Conservation (phyloP, 2,797 vertebrate species). For the Oreochromis mossambicus region DNA sequence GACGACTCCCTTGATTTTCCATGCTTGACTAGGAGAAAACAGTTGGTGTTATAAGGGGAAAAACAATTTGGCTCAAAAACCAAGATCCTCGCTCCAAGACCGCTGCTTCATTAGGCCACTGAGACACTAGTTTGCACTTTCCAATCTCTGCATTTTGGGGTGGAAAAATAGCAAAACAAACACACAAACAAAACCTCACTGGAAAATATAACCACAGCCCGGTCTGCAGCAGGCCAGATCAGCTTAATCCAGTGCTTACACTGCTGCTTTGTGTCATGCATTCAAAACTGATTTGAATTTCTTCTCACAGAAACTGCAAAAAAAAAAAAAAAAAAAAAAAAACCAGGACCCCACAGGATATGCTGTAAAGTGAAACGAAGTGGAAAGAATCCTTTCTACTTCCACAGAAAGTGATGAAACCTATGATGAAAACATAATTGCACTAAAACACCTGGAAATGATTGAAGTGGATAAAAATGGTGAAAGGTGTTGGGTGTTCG, state of each 20-base stretch:
- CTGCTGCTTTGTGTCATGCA: conserved; percentile 31
- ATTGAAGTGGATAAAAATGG: conserved; percentile 25
- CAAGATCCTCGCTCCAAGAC: conserved; percentile 30
- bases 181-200: conserved; percentile 52
- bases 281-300: conserved; percentile 38
- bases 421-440: conserved; percentile 33
- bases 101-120: conserved; percentile 31
- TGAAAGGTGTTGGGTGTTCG: neutral
- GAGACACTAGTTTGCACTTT: conserved; percentile 24
- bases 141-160: conserved; percentile 16
- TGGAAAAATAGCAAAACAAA: conserved; percentile 43
- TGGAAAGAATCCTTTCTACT: conserved; percentile 29
- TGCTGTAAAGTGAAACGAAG: conserved; percentile 48
- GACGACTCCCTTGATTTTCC: conserved; percentile 54
- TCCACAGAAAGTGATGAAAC: conserved; percentile 26
- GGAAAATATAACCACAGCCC: conserved; percentile 40
- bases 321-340: neutral
- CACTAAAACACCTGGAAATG: conserved; percentile 17
- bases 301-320: conserved; percentile 31
- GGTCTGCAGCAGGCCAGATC: neutral
- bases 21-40: conserved; percentile 51
- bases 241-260: conserved; percentile 26
- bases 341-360: conserved; percentile 18
- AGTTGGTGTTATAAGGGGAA: conserved; percentile 44
- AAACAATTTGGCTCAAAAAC: conserved; percentile 31